A percentile compares a stretch with the other conserved stretches of the same genome.
These are phyloP conservation scores for Channa argus DNA, from an alignment of 2,113 vertebrate species.

Conservation along the genomic window DNA sequence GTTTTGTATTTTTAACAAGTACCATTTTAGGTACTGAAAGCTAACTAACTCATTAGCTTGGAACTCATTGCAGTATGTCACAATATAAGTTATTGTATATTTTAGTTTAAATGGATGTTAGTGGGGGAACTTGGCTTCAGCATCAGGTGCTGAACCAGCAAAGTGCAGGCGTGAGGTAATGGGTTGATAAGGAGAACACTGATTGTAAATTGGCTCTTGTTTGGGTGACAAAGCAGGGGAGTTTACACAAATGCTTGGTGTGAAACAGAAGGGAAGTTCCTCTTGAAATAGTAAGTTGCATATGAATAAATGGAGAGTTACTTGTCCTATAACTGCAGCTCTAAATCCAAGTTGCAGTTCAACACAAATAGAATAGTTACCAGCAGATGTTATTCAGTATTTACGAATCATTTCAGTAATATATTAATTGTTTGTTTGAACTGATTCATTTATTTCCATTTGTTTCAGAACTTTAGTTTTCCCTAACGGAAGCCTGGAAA, in stretches of 20 bases:
- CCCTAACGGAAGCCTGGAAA: conserved; percentile 92
- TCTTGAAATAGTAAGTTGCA: too few species aligned
- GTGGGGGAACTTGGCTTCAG: conserved; percentile 3
- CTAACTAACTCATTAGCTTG: conserved; percentile 3
- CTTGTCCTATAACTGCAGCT: too few species aligned
- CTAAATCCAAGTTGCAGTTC: background rate
- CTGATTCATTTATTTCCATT: background rate
- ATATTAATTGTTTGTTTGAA: too few species aligned
- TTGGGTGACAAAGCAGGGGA: background rate
- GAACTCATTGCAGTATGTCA: conserved; percentile 13
- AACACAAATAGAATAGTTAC: too few species aligned
- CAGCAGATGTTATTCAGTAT: too few species aligned
- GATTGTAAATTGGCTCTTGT: conserved; percentile 9
- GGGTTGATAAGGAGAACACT: conserved; percentile 8
- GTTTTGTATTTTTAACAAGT: background rate
- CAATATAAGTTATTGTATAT: background rate
- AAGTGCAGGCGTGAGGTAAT: conserved; percentile 13
- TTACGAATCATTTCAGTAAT: background rate
- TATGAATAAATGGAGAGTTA: background rate
- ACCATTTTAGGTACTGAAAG: background rate
- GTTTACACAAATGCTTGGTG: background rate
- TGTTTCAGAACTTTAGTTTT: conserved; percentile 85
- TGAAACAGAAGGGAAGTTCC: background rate
- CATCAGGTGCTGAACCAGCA: conserved; percentile 6
- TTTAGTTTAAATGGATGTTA: background rate